Conservation (phyloP, 2,888 invertebrate genomes). For the Cynaeus angustus region DNA sequence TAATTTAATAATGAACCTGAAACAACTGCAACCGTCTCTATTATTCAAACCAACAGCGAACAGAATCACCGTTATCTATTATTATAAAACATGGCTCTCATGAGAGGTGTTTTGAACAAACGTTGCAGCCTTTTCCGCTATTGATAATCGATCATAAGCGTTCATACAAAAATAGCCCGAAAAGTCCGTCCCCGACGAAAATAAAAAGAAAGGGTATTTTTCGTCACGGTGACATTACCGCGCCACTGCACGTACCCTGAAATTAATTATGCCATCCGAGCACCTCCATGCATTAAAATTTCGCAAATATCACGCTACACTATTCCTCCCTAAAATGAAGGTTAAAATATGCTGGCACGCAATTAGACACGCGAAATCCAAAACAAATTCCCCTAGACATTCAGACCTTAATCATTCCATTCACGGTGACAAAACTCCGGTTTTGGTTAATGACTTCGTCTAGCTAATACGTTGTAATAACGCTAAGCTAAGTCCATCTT, state of each 20-base stretch:
- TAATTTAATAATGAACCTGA: too few relatives aligned
- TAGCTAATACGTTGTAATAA: conserved; percentile 7
- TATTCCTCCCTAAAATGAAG: background rate
- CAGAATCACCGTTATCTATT: too few relatives aligned
- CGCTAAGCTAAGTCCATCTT: conserved; percentile 18
- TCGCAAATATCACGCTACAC: conserved; percentile 12
- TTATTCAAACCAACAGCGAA: too few relatives aligned
- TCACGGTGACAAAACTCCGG: conserved; percentile 3
- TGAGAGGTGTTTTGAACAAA: too few relatives aligned
- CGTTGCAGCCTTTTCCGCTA: too few relatives aligned
- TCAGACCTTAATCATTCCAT: conserved; percentile 13
- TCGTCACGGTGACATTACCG: background rate
- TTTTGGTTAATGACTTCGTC: background rate
- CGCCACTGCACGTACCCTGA: conserved; percentile 18
- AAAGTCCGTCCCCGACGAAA: background rate
- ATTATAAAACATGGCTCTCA: too few relatives aligned
- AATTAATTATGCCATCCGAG: conserved; percentile 19
- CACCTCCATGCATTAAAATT: conserved; percentile 21
- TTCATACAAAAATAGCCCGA: too few relatives aligned
- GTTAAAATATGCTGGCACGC: conserved; percentile 11
- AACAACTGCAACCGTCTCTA: too few relatives aligned
- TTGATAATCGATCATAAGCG: too few relatives aligned
- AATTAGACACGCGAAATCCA: conserved; percentile 4
- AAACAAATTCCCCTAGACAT: conserved; percentile 3
- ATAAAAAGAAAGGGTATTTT: conserved; percentile 1